Conservation (phyloP, 2,113 vertebrate genomes). For the Pseudorhombus dupliciocellatus region DNA sequence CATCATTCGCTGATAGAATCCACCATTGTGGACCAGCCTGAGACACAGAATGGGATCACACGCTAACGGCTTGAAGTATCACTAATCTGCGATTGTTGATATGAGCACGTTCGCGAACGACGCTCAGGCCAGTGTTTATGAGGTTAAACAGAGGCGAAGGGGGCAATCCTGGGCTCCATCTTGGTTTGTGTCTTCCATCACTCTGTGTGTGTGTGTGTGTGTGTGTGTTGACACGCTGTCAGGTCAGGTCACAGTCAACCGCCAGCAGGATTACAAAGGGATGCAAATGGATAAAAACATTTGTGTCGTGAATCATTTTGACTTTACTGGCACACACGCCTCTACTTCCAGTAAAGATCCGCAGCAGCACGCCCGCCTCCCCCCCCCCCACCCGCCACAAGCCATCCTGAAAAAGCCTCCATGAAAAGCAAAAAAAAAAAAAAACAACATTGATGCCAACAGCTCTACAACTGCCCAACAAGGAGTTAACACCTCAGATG, state of each 20-base stretch:
- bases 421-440: slow-evolving; percentile 12
- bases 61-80: slow-evolving; percentile 49
- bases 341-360: slow-evolving; percentile 67
- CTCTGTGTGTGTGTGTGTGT: slow-evolving; percentile 4
- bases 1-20: slow-evolving; percentile 49
- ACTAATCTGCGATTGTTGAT: slow-evolving; percentile 62
- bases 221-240: slow-evolving; percentile 30
- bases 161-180: slow-evolving; percentile 43
- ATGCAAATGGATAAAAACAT: slow-evolving; percentile 50
- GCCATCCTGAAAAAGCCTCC: not conserved
- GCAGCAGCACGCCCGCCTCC: slow-evolving; percentile 42
- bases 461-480: slow-evolving; percentile 53
- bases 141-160: slow-evolving; percentile 53
- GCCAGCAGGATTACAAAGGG: slow-evolving; percentile 40
- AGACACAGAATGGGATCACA: slow-evolving; percentile 40
- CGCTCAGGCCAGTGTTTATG: slow-evolving; percentile 49
- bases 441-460: slow-evolving; percentile 33
- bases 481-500: slow-evolving; percentile 75
- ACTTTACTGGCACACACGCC: slow-evolving; percentile 53
- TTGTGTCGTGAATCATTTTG: slow-evolving; percentile 62
- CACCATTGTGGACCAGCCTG: slow-evolving; percentile 47
- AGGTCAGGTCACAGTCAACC: slow-evolving; percentile 63
- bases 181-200: not conserved
- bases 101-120: slow-evolving; percentile 42
- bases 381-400: not conserved